A percentile compares a stretch with the other conserved stretches of the same genome.
These are phyloP conservation scores for Aix galericulata DNA, from an alignment of 2,113 vertebrate species.

Conservation along the genomic window DNA sequence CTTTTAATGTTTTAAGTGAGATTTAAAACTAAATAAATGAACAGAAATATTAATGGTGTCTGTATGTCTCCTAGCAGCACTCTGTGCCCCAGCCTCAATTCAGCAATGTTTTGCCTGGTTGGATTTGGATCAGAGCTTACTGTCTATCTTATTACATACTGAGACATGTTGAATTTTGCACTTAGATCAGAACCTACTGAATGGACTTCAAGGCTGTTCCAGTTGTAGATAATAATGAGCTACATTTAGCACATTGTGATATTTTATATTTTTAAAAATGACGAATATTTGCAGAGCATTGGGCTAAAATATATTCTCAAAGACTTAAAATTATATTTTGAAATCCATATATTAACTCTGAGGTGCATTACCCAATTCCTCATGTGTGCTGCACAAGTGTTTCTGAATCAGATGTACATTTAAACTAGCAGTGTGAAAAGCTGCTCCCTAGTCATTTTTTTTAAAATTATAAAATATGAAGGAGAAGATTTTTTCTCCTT, in stretches of 20 bases:
- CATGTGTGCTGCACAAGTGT: background rate
- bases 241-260: background rate
- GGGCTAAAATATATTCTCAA: background rate
- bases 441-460: background rate
- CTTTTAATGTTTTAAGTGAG: background rate
- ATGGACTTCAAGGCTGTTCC: background rate
- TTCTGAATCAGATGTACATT: background rate
- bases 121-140: background rate
- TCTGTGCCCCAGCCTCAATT: background rate
- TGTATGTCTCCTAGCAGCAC: background rate
- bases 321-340: background rate
- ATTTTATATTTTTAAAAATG: background rate
- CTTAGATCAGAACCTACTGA: background rate
- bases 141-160: background rate
- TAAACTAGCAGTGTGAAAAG: background rate
- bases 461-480: background rate
- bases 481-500: background rate
- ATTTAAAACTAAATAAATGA: background rate
- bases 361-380: background rate
- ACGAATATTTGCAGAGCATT: background rate
- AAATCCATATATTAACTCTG: background rate
- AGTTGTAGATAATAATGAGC: background rate
- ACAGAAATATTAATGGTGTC: background rate
- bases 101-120: background rate
- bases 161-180: background rate